A percentile compares a stretch with the other conserved stretches of the same genome.
Conservation (phyloP, 2,797 vertebrate genomes). For the Forpus xanthops region DNA sequence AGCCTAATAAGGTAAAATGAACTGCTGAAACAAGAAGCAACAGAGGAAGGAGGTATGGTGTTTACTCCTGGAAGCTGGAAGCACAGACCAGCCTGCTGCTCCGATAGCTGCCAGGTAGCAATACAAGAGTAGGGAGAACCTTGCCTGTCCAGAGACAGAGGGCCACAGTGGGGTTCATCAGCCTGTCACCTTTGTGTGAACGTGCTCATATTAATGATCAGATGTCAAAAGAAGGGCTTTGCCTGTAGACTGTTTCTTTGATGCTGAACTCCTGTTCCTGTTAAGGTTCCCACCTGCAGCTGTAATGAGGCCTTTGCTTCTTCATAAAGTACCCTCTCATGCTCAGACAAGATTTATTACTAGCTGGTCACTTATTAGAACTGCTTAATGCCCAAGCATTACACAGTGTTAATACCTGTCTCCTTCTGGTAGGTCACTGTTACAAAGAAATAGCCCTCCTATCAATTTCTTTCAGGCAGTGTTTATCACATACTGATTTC, state of each 20-base stretch:
- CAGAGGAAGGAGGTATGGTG: neutral
- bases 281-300: neutral
- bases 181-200: neutral
- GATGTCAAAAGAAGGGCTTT: neutral
- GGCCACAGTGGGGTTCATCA: neutral
- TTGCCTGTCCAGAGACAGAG: neutral
- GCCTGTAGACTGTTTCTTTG: neutral
- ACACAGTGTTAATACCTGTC: neutral
- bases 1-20: constrained; percentile 65
- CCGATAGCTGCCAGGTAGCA: neutral
- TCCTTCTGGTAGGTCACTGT: neutral
- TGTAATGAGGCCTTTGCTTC: neutral
- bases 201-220: neutral
- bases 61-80: constrained; percentile 36
- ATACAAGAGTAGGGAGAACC: neutral
- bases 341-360: neutral
- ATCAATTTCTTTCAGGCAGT: neutral
- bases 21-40: neutral
- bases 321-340: neutral
- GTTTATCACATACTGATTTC: neutral
- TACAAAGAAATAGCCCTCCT: neutral
- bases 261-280: neutral
- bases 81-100: neutral
- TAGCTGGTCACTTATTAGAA: neutral
- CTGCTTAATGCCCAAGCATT: neutral